Conservation (phyloP, 2,113 vertebrate genomes). For the Pseudorectes ferrugineus region DNA sequence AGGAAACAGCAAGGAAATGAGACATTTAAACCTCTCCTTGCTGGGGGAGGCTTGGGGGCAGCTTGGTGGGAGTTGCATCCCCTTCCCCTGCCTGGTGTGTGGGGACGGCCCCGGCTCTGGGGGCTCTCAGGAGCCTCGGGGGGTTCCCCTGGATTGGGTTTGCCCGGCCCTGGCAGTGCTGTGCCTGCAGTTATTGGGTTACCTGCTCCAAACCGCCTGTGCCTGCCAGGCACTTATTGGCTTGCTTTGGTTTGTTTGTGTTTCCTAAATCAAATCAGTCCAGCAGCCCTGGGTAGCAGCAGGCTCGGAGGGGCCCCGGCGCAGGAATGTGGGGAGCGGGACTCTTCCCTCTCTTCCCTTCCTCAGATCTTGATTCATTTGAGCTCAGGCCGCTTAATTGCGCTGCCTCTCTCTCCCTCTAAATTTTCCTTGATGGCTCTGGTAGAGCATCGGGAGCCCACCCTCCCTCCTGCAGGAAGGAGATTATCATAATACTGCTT, state of each 20-base stretch:
- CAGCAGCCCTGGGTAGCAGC: neutral
- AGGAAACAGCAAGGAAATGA: neutral
- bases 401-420: neutral
- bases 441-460: conserved; percentile 22
- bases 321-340: neutral
- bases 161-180: neutral
- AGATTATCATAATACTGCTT: conserved; percentile 69
- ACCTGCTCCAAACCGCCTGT: neutral
- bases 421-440: conserved; percentile 42
- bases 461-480: conserved; percentile 57
- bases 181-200: conserved; percentile 26
- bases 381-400: conserved; percentile 57
- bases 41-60: neutral
- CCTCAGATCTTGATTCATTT: conserved; percentile 39
- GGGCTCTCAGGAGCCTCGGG: neutral
- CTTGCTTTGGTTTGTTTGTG: neutral
- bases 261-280: conserved; percentile 15
- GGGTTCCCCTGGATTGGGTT: neutral
- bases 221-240: neutral
- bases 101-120: neutral
- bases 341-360: neutral
- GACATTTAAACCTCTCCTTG: neutral
- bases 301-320: neutral
- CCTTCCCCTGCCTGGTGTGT: neutral
- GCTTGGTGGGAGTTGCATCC: neutral